Evolutionary conservation across 2,888 invertebrate species (phyloP).

Genomic region (Tipula helvola): DNA sequence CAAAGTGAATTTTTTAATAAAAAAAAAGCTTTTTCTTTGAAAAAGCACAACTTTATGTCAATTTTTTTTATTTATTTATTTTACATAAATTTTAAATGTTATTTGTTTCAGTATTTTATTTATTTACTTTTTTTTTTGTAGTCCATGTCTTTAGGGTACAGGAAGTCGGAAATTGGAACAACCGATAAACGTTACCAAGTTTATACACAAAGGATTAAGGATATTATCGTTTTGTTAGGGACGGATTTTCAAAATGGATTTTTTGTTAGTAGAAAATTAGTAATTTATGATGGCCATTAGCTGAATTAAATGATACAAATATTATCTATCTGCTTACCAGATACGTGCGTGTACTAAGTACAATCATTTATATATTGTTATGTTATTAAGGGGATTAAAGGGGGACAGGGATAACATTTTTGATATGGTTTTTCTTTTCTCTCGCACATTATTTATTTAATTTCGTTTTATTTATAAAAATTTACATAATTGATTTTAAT

Average conservation of each 20-base stretch:
- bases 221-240: not conserved
- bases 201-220: not conserved
- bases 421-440: not conserved
- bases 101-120: not conserved
- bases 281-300: not conserved
- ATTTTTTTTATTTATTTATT: not conserved
- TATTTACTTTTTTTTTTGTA: not conserved
- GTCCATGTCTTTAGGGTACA: not conserved
- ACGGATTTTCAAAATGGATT: not conserved
- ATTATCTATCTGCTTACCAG: not conserved
- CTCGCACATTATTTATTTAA: not conserved
- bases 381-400: not conserved
- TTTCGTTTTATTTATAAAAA: not conserved
- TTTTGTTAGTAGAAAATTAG: not conserved
- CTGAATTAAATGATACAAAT: not conserved
- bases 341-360: not conserved
- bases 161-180: not conserved
- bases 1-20: not conserved
- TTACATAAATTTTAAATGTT: not conserved
- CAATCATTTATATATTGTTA: not conserved
- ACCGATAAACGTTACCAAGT: not conserved
- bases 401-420: not conserved
- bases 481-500: not conserved
- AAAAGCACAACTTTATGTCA: not conserved
- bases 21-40: not conserved